Percentiles rank a stretch among this genome's conserved stretches.
Evolutionary conservation across 2,113 vertebrate species (phyloP).

Genomic region (Sialia sialis): DNA sequence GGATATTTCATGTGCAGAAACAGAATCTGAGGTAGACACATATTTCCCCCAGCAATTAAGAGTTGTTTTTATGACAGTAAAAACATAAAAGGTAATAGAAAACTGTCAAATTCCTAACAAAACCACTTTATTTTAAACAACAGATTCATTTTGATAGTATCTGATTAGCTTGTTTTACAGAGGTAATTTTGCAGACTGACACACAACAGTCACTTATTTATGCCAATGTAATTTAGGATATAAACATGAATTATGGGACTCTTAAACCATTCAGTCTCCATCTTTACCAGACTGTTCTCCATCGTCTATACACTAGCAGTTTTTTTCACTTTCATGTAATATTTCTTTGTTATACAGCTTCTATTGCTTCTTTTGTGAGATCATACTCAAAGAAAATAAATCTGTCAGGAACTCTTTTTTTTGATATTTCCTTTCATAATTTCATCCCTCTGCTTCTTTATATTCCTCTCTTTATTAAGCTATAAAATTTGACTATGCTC

Average conservation of each 20-base stretch:
- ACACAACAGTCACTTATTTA: neutral
- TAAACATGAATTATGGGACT: neutral
- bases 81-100: neutral
- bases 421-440: neutral
- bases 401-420: neutral
- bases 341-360: neutral
- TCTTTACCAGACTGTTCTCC: neutral
- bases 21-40: neutral
- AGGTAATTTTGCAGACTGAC: neutral
- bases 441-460: neutral
- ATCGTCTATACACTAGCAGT: neutral
- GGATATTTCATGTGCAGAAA: neutral
- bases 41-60: neutral
- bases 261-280: neutral
- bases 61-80: neutral
- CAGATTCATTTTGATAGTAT: neutral
- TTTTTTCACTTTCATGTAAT: neutral
- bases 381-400: neutral
- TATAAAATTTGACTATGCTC: neutral
- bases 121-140: neutral
- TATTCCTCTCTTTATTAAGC: neutral
- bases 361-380: neutral
- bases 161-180: neutral
- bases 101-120: neutral
- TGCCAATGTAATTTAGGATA: neutral